Percentiles rank a stretch among this genome's conserved stretches.
These are phyloP conservation scores for Percopsis transmontana DNA, from an alignment of 2,113 vertebrate species.

Conservation along the genomic window DNA sequence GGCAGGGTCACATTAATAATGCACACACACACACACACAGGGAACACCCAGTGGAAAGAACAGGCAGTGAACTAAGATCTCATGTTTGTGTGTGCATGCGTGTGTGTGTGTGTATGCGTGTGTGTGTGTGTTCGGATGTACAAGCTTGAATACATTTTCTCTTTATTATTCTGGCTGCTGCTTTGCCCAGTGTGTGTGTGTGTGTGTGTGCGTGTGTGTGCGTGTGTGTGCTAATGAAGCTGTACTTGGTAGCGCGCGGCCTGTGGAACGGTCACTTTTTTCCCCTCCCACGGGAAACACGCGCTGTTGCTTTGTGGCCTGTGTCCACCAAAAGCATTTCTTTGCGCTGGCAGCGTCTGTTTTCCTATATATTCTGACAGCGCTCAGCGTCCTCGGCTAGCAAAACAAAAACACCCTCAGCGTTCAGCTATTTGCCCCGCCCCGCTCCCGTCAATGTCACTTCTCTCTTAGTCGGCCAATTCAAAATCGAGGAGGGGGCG, in stretches of 20 bases:
- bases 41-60: conserved; percentile 50
- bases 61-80: conserved; percentile 49
- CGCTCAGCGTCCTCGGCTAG: too few species aligned
- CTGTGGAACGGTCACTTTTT: conserved; percentile 22
- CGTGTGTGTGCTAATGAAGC: conserved; percentile 51
- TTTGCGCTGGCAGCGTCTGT: background rate
- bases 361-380: too few species aligned
- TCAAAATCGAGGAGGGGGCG: too few species aligned
- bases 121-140: conserved; percentile 29
- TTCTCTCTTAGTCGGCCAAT: too few species aligned
- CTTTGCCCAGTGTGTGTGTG: conserved; percentile 36
- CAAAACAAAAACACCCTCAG: too few species aligned
- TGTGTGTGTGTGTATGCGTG: conserved; percentile 19
- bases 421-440: too few species aligned
- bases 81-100: conserved; percentile 8
- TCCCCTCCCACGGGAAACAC: background rate
- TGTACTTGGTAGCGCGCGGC: conserved; percentile 41
- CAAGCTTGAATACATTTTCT: conserved; percentile 36
- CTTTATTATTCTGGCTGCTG: conserved; percentile 47
- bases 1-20: conserved; percentile 58
- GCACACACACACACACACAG: conserved; percentile 40
- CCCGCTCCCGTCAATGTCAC: too few species aligned
- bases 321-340: too few species aligned
- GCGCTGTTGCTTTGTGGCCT: too few species aligned
- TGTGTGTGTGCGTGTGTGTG: conserved; percentile 38